Evolutionary conservation across 1,140 invertebrate species (phyloP), one percentile per base, ranked within the genome.

Genomic region (Trichonephila clavata): DNA sequence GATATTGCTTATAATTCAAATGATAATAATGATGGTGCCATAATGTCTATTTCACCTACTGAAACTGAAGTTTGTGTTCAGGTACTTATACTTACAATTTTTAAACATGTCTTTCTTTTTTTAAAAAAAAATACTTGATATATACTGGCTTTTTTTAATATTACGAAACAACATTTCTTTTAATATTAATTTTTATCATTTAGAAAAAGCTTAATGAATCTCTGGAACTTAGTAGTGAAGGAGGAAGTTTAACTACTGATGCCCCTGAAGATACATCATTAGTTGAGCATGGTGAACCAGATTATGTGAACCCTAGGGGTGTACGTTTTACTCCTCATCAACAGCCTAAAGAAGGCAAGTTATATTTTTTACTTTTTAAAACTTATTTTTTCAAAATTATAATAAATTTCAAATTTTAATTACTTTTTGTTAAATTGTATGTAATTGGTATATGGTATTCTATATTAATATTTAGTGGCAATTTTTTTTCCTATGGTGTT

Each of bases 291-390:
- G 59, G 60, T 27, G 90, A 94, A n/a, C n/a, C 61, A n/a, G 94
- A 94, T 63, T 94, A 94, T 87, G 92, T 94, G 65, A 94, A 93
- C 43, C 94, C 94, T 50, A 89, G 91, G 77, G 93, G 90, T n/a
- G 93, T 94, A 16, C 63, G 94, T 43, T 94, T 94, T 81, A 94
- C 93, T 32, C 50, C 86, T 43, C 91, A 93, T 86, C 88, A 86
- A 63, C 57, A 91, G 21, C 77, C 83, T n/a, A 92, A 94, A 89
- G 90, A 86, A 90, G 90, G 86, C 94, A 77, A 71, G 6, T 57
- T 13, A 10, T 50, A 39, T 39, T 39, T 39, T 39, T 39, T 39
- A 39, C 32, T 39, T 16, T 16, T 16, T 18, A 60, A 18, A 59
- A 18, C 5, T 43, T 57, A 3, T 2, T 10, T 86, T 86, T 57